Percentiles rank a stretch among this genome's conserved stretches.
Evolutionary conservation across 2,888 invertebrate genomes (phyloP).

Genomic region (Agonum fuliginosum): DNA sequence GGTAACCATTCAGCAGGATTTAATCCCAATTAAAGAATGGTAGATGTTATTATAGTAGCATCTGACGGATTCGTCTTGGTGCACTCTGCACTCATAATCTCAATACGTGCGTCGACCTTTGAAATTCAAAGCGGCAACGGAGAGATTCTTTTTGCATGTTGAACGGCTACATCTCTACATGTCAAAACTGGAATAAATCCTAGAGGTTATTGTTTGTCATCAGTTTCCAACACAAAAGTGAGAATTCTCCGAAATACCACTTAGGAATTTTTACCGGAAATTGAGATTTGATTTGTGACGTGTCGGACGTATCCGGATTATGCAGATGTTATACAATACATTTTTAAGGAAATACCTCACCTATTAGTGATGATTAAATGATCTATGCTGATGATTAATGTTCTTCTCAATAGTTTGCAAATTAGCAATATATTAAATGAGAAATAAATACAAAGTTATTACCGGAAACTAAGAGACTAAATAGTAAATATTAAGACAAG

Average conservation of each 20-base stretch:
- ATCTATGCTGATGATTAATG: constrained; percentile 8
- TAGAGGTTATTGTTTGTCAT: constrained; percentile 15
- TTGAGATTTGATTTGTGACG: constrained; percentile 39
- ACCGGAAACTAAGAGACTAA: neutral
- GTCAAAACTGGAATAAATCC: constrained; percentile 43
- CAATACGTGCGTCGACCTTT: too few relatives aligned
- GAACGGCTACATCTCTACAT: neutral
- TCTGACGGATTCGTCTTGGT: too few relatives aligned
- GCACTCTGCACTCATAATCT: too few relatives aligned
- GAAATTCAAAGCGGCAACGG: too few relatives aligned
- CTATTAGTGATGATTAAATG: constrained; percentile 39
- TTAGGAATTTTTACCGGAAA: constrained; percentile 31
- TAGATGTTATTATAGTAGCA: too few relatives aligned
- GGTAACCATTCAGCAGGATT: too few relatives aligned
- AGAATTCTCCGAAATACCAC: neutral
- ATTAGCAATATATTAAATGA: neutral
- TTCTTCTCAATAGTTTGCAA: neutral
- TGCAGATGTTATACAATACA: constrained; percentile 18
- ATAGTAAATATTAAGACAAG: neutral
- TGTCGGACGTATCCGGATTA: neutral
- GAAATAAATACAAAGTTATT: neutral
- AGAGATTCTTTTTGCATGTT: neutral
- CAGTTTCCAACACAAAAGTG: constrained; percentile 19
- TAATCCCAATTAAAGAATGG: too few relatives aligned
- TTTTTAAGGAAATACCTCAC: constrained; percentile 23